A percentile compares a stretch with the other conserved stretches of the same genome.
These are phyloP conservation scores for Crenichthys baileyi DNA, from an alignment of 2,797 vertebrate genomes.

Conservation along the genomic window DNA sequence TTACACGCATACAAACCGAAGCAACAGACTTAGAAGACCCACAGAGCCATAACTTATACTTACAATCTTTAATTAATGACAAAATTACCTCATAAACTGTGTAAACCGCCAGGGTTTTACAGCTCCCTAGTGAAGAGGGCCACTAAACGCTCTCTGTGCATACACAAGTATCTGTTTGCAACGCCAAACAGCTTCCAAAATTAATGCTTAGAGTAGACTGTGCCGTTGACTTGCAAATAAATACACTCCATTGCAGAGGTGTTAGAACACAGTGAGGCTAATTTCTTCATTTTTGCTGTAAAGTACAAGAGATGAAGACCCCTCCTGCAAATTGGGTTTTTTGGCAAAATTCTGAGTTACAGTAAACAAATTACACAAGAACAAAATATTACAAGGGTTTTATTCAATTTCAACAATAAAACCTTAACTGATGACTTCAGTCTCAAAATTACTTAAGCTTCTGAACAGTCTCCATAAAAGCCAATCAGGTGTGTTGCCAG, in stretches of 20 bases:
- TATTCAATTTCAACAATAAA: neutral
- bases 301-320: too few species aligned
- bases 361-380: neutral
- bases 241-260: neutral
- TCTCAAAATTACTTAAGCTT: neutral
- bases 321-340: too few species aligned
- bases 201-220: neutral
- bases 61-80: conserved; percentile 5
- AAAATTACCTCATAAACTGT: conserved; percentile 14
- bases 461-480: neutral
- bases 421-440: neutral
- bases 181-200: neutral
- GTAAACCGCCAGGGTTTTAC: conserved; percentile 11
- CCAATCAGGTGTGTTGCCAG: too few species aligned
- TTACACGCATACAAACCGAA: neutral
- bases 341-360: neutral
- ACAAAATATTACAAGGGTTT: neutral
- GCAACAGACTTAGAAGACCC: neutral
- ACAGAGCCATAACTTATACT: conserved; percentile 4
- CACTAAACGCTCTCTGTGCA: neutral
- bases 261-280: neutral
- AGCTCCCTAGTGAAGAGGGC: conserved; percentile 2
- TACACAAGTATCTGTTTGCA: conserved; percentile 1
- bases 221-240: neutral
- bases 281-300: too few species aligned